A percentile compares a stretch with the other conserved stretches of the same genome.
phyloP scores from a whole-genome alignment of 1,140 invertebrate species.

The Eubasilissa regina region DNA sequence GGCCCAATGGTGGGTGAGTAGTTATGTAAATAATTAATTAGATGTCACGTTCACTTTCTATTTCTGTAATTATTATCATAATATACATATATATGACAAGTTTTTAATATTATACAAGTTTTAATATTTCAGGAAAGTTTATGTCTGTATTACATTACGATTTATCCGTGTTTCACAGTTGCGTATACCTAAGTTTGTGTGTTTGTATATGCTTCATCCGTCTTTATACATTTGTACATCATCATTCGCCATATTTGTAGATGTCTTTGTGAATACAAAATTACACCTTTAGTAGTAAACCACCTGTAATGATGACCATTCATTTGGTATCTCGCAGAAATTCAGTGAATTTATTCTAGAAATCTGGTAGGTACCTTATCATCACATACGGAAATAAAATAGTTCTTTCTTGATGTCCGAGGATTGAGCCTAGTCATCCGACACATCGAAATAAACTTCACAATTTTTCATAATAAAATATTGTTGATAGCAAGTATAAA shows the following conservation, averaged over 20 bases:
- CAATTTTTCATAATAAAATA: constrained; percentile 41
- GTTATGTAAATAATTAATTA: constrained; percentile 57
- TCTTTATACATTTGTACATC: constrained; percentile 22
- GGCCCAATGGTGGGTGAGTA: constrained; percentile 51
- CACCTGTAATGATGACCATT: constrained; percentile 1
- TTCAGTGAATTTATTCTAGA: not conserved
- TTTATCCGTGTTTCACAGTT: constrained; percentile 34
- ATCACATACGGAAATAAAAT: constrained; percentile 5
- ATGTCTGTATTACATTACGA: constrained; percentile 23
- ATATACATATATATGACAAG: not conserved
- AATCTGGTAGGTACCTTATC: not conserved
- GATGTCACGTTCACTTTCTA: constrained; percentile 37
- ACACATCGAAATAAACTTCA: constrained; percentile 56
- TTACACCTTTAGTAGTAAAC: not conserved
- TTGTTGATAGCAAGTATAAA: constrained; percentile 47
- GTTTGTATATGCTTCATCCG: constrained; percentile 30
- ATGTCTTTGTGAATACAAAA: constrained; percentile 24
- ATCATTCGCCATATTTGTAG: constrained; percentile 37
- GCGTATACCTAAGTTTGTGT: constrained; percentile 31
- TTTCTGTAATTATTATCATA: constrained; percentile 28
- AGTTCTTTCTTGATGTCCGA: constrained; percentile 41
- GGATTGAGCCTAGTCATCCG: constrained; percentile 60
- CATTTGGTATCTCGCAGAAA: not conserved
- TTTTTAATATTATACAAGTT: constrained; percentile 29
- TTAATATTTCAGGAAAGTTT: constrained; percentile 24